phyloP scores from a whole-genome alignment of 2,888 invertebrate genomes.

The Tolmerus cingulatus region DNA sequence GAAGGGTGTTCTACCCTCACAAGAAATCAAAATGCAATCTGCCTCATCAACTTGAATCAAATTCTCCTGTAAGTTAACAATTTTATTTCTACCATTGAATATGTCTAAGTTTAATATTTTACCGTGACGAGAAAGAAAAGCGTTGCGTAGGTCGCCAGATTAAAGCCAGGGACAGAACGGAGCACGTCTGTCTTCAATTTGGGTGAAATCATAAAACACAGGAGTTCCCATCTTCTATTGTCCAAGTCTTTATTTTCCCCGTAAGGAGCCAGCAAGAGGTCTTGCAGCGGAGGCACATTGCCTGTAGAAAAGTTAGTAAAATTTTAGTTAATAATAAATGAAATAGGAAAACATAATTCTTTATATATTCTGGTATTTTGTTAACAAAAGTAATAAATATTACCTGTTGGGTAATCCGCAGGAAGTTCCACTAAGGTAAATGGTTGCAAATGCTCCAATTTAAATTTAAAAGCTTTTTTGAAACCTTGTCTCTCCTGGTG shows the following conservation, averaged over 20 bases:
- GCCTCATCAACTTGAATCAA: constrained; percentile 42
- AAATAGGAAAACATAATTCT: no score
- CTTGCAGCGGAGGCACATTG: background rate
- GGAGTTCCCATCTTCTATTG: background rate
- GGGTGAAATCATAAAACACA: constrained; percentile 43
- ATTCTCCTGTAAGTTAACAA: background rate
- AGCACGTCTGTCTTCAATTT: background rate
- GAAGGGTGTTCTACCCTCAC: background rate
- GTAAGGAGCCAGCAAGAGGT: background rate
- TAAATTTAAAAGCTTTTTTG: constrained; percentile 15
- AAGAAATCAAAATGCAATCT: constrained; percentile 43
- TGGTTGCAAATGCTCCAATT: background rate
- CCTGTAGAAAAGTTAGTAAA: no score
- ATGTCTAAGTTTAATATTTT: background rate
- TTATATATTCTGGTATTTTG: no score
- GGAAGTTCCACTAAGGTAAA: background rate
- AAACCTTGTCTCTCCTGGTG: background rate
- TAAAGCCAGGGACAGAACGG: background rate
- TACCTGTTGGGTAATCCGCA: constrained; percentile 39
- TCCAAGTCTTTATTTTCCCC: constrained; percentile 13
- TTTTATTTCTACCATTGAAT: background rate
- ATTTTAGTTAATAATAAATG: no score
- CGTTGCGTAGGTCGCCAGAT: background rate
- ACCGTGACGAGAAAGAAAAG: constrained; percentile 39
- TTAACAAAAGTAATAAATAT: no score